Percentiles rank a stretch among this genome's conserved stretches.
Conservation (phyloP, 2,797 vertebrate species). For the Morelia viridis region DNA sequence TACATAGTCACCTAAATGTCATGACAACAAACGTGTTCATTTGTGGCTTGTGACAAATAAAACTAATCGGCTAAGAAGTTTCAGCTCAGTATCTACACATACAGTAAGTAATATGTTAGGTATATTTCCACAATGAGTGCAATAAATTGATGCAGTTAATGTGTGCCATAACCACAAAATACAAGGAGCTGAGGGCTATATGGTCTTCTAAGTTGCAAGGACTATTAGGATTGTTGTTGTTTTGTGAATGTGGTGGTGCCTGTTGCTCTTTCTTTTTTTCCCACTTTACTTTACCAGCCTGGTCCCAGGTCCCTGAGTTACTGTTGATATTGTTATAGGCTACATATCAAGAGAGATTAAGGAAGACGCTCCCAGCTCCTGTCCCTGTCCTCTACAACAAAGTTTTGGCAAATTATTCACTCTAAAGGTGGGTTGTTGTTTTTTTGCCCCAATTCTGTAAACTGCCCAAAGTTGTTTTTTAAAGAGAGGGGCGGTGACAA, state of each 20-base stretch:
- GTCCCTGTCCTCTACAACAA: too few relatives aligned
- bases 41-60: background rate
- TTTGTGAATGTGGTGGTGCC: too few relatives aligned
- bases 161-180: background rate
- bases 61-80: background rate
- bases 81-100: background rate
- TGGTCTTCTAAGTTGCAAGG: background rate
- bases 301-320: background rate
- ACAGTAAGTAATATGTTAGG: slow-evolving; percentile 9
- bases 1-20: background rate
- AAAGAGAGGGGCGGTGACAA: too few relatives aligned
- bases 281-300: background rate
- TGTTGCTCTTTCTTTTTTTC: background rate
- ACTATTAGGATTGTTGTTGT: background rate
- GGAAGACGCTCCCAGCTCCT: background rate
- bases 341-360: background rate
- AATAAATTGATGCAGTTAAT: background rate
- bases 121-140: slow-evolving; percentile 10
- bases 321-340: background rate
- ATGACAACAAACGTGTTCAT: background rate
- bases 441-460: background rate
- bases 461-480: too few relatives aligned
- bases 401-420: background rate
- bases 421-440: background rate
- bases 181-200: background rate